These are phyloP conservation scores for Crypturellus undulatus DNA, from an alignment of 2,113 vertebrate genomes.

Conservation along the genomic window DNA sequence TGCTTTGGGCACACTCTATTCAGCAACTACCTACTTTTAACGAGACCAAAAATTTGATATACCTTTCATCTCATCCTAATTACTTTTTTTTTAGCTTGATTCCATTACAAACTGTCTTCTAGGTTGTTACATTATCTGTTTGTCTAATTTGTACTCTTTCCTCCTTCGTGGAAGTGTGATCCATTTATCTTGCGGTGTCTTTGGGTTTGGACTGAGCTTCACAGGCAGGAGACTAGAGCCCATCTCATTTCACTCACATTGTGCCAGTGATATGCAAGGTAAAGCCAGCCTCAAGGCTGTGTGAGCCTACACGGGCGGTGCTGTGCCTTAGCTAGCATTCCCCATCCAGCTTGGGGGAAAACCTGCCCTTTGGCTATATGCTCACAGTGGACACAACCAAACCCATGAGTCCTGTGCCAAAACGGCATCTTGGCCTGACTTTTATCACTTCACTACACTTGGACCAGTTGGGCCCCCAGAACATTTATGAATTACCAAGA, in stretches of 20 bases:
- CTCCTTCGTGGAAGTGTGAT: fast-evolving
- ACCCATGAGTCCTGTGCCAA: not conserved
- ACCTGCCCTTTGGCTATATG: not conserved
- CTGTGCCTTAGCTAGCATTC: not conserved
- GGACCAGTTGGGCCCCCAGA: not conserved
- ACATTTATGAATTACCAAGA: fast-evolving
- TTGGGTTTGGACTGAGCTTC: not conserved
- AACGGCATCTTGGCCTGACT: not conserved
- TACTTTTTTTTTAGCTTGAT: not conserved
- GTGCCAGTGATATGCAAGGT: not conserved
- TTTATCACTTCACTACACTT: not conserved
- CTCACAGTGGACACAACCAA: not conserved
- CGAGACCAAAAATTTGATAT: not conserved
- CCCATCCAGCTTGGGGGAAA: not conserved
- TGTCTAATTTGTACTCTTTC: not conserved
- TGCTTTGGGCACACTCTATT: not conserved
- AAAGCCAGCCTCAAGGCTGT: not conserved
- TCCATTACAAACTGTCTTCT: not conserved
- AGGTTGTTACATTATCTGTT: not conserved
- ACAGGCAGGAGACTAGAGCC: not conserved
- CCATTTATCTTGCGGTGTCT: not conserved
- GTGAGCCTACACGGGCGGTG: fast-evolving
- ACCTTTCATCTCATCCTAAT: not conserved
- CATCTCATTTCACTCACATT: fast-evolving
- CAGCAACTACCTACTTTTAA: not conserved